A percentile compares a stretch with the other conserved stretches of the same genome.
Evolutionary conservation across 1,140 invertebrate genomes (phyloP).

Genomic region (Leptoteleia sp.): DNA sequence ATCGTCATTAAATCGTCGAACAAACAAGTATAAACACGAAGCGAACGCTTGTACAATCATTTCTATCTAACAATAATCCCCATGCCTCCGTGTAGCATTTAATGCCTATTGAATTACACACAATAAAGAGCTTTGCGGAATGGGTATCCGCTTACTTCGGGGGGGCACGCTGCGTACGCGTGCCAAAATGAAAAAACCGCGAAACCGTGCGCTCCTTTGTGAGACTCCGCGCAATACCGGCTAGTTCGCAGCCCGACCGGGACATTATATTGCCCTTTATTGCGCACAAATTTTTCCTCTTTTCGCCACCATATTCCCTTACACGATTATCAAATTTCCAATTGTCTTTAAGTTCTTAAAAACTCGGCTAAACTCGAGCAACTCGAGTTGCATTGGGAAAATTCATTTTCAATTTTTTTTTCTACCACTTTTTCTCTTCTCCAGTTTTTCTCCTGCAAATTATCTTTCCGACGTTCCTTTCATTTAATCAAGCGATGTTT

Average conservation of each 20-base stretch:
- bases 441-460: too few species aligned
- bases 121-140: slow-evolving; percentile 80
- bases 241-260: slow-evolving; percentile 34
- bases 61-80: slow-evolving; percentile 44
- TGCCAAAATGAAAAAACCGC: slow-evolving; percentile 81
- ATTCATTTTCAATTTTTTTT: neutral
- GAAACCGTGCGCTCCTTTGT: slow-evolving; percentile 73
- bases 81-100: slow-evolving; percentile 67
- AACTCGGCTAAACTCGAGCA: slow-evolving; percentile 9
- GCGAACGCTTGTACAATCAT: slow-evolving; percentile 20
- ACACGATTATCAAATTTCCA: slow-evolving; percentile 59
- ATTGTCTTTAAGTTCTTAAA: slow-evolving; percentile 49
- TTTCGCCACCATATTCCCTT: slow-evolving; percentile 52
- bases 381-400: slow-evolving; percentile 14
- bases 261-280: slow-evolving; percentile 55
- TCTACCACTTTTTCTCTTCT: too few species aligned
- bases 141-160: slow-evolving; percentile 77
- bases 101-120: slow-evolving; percentile 78
- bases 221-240: slow-evolving; percentile 33
- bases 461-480: too few species aligned
- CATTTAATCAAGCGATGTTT: too few species aligned
- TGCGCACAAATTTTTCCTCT: slow-evolving; percentile 50
- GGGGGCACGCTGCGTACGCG: slow-evolving; percentile 73
- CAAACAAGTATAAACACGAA: slow-evolving; percentile 39
- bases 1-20: slow-evolving; percentile 36